These are phyloP conservation scores for Cecropterus lyciades DNA, from an alignment of 1,140 invertebrate species.

Conservation along the genomic window DNA sequence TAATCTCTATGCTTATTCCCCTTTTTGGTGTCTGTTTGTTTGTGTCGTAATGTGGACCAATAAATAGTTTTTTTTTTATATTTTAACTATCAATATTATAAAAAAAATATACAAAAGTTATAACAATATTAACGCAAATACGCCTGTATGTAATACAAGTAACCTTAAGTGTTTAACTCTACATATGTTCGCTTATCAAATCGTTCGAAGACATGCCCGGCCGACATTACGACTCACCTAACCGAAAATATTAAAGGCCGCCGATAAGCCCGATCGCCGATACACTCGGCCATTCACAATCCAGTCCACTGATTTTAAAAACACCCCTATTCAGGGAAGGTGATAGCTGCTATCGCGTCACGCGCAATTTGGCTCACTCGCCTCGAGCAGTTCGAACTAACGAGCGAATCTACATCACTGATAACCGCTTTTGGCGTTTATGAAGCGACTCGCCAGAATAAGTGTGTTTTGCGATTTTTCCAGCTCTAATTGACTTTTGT, in stretches of 20 bases:
- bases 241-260: slow-evolving; percentile 31
- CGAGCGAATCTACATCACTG: slow-evolving; percentile 42
- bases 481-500: slow-evolving; percentile 26
- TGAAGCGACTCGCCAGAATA: slow-evolving; percentile 29
- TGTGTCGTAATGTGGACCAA: too few relatives aligned
- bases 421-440: slow-evolving; percentile 34
- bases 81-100: too few relatives aligned
- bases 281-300: slow-evolving; percentile 42
- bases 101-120: too few relatives aligned
- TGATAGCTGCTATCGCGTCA: slow-evolving; percentile 60
- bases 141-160: too few relatives aligned
- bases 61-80: too few relatives aligned
- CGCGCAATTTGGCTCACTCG: slow-evolving; percentile 60
- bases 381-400: slow-evolving; percentile 54
- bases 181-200: slow-evolving; percentile 9
- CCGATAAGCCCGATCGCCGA: slow-evolving; percentile 33
- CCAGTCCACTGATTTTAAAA: slow-evolving; percentile 67
- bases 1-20: too few relatives aligned
- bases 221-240: slow-evolving; percentile 25
- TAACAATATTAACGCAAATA: too few relatives aligned
- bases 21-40: too few relatives aligned
- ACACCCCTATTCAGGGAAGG: slow-evolving; percentile 56
- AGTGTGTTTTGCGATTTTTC: slow-evolving; percentile 30
- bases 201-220: neutral
- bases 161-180: neutral